Evolutionary conservation across 2,888 invertebrate genomes (phyloP), one percentile per base, ranked within the genome.

Genomic region (Aleiodes leptofemur): DNA sequence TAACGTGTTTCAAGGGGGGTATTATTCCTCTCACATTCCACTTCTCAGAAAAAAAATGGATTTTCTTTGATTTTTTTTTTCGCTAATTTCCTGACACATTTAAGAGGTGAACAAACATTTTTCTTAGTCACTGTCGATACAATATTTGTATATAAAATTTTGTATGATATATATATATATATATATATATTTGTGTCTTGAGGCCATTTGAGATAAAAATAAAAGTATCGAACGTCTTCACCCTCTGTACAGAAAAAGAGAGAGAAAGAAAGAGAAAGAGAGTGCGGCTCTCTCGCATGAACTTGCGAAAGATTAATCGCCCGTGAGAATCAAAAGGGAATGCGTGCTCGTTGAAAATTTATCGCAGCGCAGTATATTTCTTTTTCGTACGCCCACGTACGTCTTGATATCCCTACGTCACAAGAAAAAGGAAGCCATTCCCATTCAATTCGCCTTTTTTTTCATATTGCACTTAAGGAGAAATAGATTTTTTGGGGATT

Each of bases 361-460:
- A 80, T 80, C 74, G 79, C 72, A 72, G 74, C 77, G 70, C 78
- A 74, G 76, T 76, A 74, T 78, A 77, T 80, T 77, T 78, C 76
- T 76, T 76, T 66, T 77, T 72, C 69, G 43, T 57, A 79, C 80
- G 80, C 80, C 80, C 78, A 80, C 75, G 55, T 73, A 73, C 77
- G 77, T 79, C 77, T 78, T 78, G 77, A 78, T 79, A 77, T 43
- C 55, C 74, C 74, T 51, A 68, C 77, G 74, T 78, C 77, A 78
- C 76, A 78, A 76, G 50, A 50, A 77, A 73, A 77, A 80, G 72
- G 77, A 80, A 78, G 74, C 79, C 51, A 50, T 76, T 75, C 61
- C 29, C 43, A 31, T 29, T 68, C 13, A 48, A 23, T 56, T 69
- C 59, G 31, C 3, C 5, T 69, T 31, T 68, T 53, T 68, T 8